phyloP scores from a whole-genome alignment of 2,888 invertebrate species.

The Biston stratarius region DNA sequence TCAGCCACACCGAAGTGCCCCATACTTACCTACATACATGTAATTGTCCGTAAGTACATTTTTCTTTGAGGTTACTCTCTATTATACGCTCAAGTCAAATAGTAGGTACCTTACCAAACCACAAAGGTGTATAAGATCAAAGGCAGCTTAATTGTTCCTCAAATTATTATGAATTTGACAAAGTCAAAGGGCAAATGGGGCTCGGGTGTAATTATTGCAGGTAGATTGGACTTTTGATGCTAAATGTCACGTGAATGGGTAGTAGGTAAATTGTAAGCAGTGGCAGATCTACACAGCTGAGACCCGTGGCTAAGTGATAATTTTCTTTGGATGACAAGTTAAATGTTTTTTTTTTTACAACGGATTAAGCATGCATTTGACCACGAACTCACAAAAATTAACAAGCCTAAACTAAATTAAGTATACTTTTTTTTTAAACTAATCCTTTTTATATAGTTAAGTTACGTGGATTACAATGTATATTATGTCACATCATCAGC shows the following conservation, averaged over 20 bases:
- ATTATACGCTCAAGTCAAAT: constrained; percentile 84
- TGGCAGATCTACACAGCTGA: too few species aligned
- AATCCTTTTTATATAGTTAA: too few species aligned
- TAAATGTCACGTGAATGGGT: constrained; percentile 3
- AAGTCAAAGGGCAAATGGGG: constrained; percentile 67
- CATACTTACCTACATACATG: constrained; percentile 83
- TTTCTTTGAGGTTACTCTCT: constrained; percentile 87
- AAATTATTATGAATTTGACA: constrained; percentile 82
- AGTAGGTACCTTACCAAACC: constrained; percentile 56
- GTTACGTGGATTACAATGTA: too few species aligned
- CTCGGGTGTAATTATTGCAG: constrained; percentile 32
- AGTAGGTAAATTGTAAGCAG: neutral
- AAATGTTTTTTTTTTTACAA: too few species aligned
- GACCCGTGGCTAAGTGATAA: too few species aligned
- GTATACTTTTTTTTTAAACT: too few species aligned
- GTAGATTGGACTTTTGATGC: constrained; percentile 16
- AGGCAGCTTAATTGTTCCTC: constrained; percentile 81
- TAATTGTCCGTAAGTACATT: constrained; percentile 85
- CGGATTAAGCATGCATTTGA: too few species aligned
- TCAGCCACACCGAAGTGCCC: constrained; percentile 80
- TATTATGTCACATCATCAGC: too few species aligned
- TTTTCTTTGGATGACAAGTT: too few species aligned
- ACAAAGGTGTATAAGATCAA: constrained; percentile 81
- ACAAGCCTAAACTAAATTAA: too few species aligned
- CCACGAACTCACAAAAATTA: too few species aligned